These are phyloP conservation scores for Ispidina lecontei DNA, from an alignment of 2,797 vertebrate species.

Conservation along the genomic window DNA sequence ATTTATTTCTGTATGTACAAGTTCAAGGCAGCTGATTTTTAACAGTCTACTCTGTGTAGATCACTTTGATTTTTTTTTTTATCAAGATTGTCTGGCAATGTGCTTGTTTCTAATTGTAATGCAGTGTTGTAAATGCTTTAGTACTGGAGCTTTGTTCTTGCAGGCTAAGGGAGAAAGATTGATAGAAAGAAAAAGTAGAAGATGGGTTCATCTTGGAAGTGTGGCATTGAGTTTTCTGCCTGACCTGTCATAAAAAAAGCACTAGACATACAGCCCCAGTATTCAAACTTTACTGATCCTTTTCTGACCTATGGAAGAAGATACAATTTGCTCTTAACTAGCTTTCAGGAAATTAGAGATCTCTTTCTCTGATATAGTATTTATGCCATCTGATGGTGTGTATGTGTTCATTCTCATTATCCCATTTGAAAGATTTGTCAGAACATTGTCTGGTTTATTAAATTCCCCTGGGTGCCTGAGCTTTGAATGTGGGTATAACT, in stretches of 20 bases:
- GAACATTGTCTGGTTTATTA: neutral
- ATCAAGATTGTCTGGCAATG: slow-evolving; percentile 11
- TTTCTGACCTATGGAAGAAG: neutral
- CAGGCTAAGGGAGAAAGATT: neutral
- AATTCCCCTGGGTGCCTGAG: neutral
- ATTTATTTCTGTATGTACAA: slow-evolving; percentile 13
- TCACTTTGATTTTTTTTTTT: neutral
- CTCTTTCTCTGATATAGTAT: neutral
- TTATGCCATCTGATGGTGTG: neutral
- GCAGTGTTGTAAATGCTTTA: neutral
- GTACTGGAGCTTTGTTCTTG: neutral
- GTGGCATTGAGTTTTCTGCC: neutral
- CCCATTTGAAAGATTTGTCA: neutral
- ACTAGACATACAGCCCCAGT: neutral
- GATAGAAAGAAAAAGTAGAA: neutral
- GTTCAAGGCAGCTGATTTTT: slow-evolving; percentile 33
- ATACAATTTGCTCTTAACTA: neutral
- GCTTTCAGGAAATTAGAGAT: neutral
- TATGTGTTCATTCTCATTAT: neutral
- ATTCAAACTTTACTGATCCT: neutral
- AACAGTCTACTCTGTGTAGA: slow-evolving; percentile 30
- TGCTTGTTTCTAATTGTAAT: slow-evolving; percentile 40
- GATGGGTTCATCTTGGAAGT: neutral
- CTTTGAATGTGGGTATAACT: neutral
- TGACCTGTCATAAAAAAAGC: neutral